phyloP scores from a whole-genome alignment of 1,140 invertebrate species.

The Phthorimaea operculella region DNA sequence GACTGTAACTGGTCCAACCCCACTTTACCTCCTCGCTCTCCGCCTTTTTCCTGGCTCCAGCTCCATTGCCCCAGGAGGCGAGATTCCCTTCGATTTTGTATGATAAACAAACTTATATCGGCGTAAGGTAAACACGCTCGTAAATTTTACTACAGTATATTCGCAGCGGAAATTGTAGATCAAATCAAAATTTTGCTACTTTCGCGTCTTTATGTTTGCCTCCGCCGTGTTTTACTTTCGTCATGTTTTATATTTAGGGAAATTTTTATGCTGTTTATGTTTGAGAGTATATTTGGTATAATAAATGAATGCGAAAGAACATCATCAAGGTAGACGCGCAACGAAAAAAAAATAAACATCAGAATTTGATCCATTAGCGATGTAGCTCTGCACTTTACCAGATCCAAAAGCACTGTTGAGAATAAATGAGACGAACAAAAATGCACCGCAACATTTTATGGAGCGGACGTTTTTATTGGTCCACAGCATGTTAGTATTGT shows the following conservation, averaged over 20 bases:
- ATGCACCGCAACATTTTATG: neutral
- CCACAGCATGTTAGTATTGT: neutral
- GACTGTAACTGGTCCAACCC: too few relatives aligned
- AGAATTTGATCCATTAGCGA: too few relatives aligned
- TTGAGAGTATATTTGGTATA: too few relatives aligned
- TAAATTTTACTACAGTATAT: conserved; percentile 49
- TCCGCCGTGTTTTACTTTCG: conserved; percentile 3
- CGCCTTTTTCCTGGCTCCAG: too few relatives aligned
- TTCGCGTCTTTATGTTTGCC: conserved; percentile 12
- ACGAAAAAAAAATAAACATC: too few relatives aligned
- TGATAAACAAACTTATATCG: conserved; percentile 53
- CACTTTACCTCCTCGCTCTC: too few relatives aligned
- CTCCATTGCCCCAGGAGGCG: conserved; percentile 32
- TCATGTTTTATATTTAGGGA: too few relatives aligned
- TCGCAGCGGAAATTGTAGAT: conserved; percentile 34
- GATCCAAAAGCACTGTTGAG: neutral
- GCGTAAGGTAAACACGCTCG: conserved; percentile 48
- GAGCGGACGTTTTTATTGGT: conserved; percentile 1
- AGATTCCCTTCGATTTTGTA: conserved; percentile 39
- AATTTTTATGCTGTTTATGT: too few relatives aligned
- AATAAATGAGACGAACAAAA: neutral
- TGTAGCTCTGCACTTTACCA: too few relatives aligned
- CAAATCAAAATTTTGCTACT: conserved; percentile 37
- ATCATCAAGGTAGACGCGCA: too few relatives aligned
- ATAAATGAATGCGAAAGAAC: too few relatives aligned